Conservation (phyloP, 2,113 vertebrate genomes). For the Aptenodytes forsteri region DNA sequence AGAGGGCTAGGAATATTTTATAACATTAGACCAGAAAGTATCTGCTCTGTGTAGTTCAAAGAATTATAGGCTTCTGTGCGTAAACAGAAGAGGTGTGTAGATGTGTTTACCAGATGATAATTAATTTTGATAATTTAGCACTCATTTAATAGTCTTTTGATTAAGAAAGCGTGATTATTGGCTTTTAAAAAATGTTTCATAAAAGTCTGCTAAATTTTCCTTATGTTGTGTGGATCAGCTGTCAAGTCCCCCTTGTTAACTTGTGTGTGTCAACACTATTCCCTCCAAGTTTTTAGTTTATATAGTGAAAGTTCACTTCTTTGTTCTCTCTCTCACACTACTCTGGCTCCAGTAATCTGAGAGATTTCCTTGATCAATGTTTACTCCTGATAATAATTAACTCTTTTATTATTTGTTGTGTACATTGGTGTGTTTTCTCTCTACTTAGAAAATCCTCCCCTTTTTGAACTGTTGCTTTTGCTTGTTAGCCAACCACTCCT, state of each 20-base stretch:
- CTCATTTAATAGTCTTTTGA: neutral
- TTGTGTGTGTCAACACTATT: neutral
- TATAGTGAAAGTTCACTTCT: neutral
- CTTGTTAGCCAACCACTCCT: neutral
- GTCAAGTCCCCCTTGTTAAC: neutral
- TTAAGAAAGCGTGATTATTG: neutral
- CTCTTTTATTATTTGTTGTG: neutral
- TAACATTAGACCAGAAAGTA: neutral
- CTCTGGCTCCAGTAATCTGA: neutral
- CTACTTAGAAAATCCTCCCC: neutral
- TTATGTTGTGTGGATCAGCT: neutral
- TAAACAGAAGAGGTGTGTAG: neutral
- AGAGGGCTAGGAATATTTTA: neutral
- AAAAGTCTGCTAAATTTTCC: neutral
- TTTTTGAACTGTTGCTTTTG: neutral
- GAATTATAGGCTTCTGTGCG: neutral
- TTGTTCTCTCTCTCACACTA: neutral
- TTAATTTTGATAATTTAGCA: neutral
- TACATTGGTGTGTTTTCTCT: neutral
- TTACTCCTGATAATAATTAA: neutral
- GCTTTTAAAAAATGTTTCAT: neutral
- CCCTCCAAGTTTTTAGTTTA: neutral
- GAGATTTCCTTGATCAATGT: neutral
- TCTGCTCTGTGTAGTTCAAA: neutral
- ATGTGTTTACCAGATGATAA: neutral